Evolutionary conservation across 2,113 vertebrate genomes (phyloP).

Genomic region (Pedetes capensis): DNA sequence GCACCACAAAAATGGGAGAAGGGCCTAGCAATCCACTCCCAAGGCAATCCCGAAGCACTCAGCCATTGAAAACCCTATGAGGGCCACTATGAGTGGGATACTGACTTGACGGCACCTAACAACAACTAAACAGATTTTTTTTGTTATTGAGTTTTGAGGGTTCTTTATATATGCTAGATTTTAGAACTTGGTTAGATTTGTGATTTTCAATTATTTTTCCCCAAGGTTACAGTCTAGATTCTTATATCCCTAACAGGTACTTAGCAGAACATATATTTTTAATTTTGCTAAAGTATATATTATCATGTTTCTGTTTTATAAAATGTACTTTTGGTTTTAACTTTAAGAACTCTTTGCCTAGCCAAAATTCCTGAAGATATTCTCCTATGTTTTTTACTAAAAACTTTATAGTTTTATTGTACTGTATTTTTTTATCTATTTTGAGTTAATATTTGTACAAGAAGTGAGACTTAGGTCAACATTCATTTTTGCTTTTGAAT

Average conservation of each 20-base stretch:
- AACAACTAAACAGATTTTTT: too few species aligned
- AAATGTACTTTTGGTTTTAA: background rate
- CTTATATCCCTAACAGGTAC: background rate
- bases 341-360: background rate
- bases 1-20: too few species aligned
- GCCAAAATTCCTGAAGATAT: background rate
- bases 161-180: background rate
- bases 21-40: too few species aligned
- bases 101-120: too few species aligned
- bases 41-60: too few species aligned
- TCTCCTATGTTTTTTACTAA: background rate
- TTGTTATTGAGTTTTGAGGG: background rate
- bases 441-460: background rate
- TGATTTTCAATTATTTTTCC: background rate
- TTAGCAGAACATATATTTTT: background rate
- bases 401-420: background rate
- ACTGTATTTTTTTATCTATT: background rate
- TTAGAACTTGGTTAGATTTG: background rate
- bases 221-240: background rate
- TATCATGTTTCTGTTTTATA: background rate
- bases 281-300: background rate
- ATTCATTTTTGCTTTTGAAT: background rate
- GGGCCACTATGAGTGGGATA: too few species aligned
- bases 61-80: too few species aligned
- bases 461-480: background rate